Evolutionary conservation across 2,113 vertebrate genomes (phyloP), one percentile per base, ranked within the genome.

Genomic region (Xiphophorus maculatus): DNA sequence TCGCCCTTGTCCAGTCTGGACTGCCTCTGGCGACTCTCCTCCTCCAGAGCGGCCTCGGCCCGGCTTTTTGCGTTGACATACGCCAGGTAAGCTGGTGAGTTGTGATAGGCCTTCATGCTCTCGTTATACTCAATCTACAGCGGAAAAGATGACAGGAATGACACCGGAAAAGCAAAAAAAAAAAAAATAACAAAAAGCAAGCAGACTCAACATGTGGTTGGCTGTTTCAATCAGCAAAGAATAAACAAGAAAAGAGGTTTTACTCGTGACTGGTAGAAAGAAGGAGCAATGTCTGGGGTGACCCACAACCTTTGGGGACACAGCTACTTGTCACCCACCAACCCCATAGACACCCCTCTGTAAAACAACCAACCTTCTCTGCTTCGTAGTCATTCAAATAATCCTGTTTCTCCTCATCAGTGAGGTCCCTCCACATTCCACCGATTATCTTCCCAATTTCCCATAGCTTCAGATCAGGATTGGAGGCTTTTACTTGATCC

Each of bases 381-480:
- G 98, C 98, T 96, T 99, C 98, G 95, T 99, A 99, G 96, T 99
- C 98, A 91, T 99, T 99, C 95, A 99, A 96, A 96, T 99, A 99
- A 93, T 99, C 98, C 96, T 99, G 98, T 95, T 99, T 99, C 95
- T 99, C 98, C 96, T 99, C 98, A 96, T 99, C 98, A 92, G 97
- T 99, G 94, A 99, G 98, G 96, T 99, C 98, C 95, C 98, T 97
- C 98, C 98, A 99, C 98, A 99, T 99, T 93, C 98, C 98, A 96
- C 98, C 98, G 95, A 99, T 99, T 94, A 99, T 99, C 97, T 99
- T 99, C 94, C 98, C 98, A 94, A 99, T 99, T 96, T 99, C 98
- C 98, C 98, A 99, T 95, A 99, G 95, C 96, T 99, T 99, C 94
- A 99, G 96, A 95, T 99, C 98, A 90, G 98, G 98, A 94, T 99